Percentiles rank a stretch among this genome's conserved stretches.
These are phyloP conservation scores for Hylia prasina DNA, from an alignment of 2,113 vertebrate genomes.

Conservation along the genomic window DNA sequence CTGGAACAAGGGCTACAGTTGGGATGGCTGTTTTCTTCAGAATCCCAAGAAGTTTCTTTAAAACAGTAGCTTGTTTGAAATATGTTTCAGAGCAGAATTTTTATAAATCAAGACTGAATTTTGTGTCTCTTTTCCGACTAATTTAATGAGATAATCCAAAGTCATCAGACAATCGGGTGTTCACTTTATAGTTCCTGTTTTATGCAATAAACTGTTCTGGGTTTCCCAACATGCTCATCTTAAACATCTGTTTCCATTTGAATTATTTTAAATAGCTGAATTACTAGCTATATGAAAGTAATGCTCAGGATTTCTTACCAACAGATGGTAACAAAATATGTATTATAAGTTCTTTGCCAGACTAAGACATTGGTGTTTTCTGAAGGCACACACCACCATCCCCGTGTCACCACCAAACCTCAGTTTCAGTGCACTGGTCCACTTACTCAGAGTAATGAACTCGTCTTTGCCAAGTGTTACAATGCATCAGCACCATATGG, in stretches of 20 bases:
- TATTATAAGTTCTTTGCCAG: neutral
- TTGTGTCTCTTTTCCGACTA: neutral
- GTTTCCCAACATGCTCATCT: neutral
- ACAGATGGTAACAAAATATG: neutral
- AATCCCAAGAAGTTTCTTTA: neutral
- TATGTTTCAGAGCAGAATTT: neutral
- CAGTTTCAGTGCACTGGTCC: neutral
- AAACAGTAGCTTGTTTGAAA: neutral
- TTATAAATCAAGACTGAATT: neutral
- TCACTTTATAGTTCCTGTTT: neutral
- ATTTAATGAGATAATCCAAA: neutral
- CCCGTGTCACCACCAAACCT: neutral
- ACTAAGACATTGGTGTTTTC: neutral
- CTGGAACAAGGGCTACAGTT: too few species aligned
- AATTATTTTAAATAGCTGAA: neutral
- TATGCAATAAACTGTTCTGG: neutral
- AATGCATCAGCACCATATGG: constrained; percentile 46
- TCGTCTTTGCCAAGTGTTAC: neutral
- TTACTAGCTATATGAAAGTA: neutral
- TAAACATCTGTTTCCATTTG: neutral
- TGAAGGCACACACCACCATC: neutral
- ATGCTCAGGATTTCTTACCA: neutral
- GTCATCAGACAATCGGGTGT: neutral
- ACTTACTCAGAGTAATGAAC: neutral
- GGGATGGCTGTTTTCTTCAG: neutral